A percentile compares a stretch with the other conserved stretches of the same genome.
Evolutionary conservation across 2,888 invertebrate species (phyloP).

Genomic region (Heliothis peltigera): DNA sequence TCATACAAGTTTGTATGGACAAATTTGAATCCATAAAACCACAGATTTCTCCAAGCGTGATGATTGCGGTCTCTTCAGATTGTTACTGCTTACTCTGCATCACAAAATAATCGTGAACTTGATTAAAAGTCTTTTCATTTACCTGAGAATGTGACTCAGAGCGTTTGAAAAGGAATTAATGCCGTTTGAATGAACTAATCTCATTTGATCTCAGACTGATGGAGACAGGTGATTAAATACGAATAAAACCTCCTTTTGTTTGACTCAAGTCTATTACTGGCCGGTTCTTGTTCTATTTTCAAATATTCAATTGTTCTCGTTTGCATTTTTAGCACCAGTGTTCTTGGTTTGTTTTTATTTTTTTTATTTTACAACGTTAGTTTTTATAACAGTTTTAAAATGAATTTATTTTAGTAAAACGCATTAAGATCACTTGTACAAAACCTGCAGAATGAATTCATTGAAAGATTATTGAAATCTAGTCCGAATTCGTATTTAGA

Average conservation of each 20-base stretch:
- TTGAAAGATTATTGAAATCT: too few relatives aligned
- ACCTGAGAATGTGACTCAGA: constrained; percentile 21
- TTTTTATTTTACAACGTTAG: too few relatives aligned
- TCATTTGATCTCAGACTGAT: constrained; percentile 43
- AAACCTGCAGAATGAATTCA: too few relatives aligned
- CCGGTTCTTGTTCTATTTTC: constrained; percentile 20
- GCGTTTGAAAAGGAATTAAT: constrained; percentile 51
- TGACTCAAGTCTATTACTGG: constrained; percentile 34
- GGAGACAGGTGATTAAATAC: constrained; percentile 50
- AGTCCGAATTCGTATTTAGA: too few relatives aligned
- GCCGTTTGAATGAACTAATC: constrained; percentile 55
- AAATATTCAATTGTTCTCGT: constrained; percentile 26
- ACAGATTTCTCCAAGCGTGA: too few relatives aligned
- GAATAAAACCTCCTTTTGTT: constrained; percentile 49
- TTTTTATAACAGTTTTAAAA: too few relatives aligned
- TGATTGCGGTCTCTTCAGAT: too few relatives aligned
- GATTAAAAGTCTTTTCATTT: constrained; percentile 42
- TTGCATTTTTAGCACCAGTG: constrained; percentile 7
- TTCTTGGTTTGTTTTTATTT: background rate
- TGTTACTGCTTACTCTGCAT: constrained; percentile 23
- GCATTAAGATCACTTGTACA: too few relatives aligned
- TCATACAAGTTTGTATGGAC: too few relatives aligned
- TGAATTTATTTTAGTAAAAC: too few relatives aligned
- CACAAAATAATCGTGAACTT: constrained; percentile 16
- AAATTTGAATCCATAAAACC: too few relatives aligned